Base-by-base conservation (phyloP, 1,140 invertebrate genomes). In the Diachasmimorpha longicaudata region DNA sequence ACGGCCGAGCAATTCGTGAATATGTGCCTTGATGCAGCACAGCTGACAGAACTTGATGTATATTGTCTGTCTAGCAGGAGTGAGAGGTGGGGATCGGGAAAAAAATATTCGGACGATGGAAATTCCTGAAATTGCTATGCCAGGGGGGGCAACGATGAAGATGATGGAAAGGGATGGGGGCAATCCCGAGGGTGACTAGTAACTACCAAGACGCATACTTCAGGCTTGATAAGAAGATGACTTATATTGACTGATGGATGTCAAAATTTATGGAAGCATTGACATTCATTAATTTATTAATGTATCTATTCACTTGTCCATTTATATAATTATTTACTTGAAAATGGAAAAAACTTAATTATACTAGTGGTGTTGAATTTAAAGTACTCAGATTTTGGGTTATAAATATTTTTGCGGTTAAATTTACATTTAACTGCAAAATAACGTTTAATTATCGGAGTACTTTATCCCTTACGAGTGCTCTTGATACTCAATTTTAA, bases 91-190 rank as follows among this genome's bases (percentile, higher is more conserved):
- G 58, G 21, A n/a, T n/a, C 16, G 39, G 37, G 69, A 31, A 66
- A 76, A 66, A 71, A 71, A 66, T 76, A 76, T 76, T 76, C 36
- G 74, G 69, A 69, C 67, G 74, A 76, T 76, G 74, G 55, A 67
- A 76, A 71, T 76, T 76, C 74, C 52, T 71, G 37, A 19, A 71
- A 76, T 76, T 66, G 46, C 55, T 76, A 44, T 63, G 48, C 46
- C 23, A 19, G 19, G 68, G 37, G 36, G 14, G 37, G 11, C 6
- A 14, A 44, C 23, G 21, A 69, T 36, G 48, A 13, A 44, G 21
- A 46, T 25, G 39, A 25, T 9, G 23, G 23, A 31, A 23, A 19
- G 58, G 58, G 58, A 25, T 25, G 58, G 23, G 19, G 58, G 58
- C 19, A 63, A 63, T 63, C 21, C 58, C 23, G 23, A 63, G 58